Evolutionary conservation across 2,797 vertebrate species (phyloP).

Genomic region (Chelon auratus): DNA sequence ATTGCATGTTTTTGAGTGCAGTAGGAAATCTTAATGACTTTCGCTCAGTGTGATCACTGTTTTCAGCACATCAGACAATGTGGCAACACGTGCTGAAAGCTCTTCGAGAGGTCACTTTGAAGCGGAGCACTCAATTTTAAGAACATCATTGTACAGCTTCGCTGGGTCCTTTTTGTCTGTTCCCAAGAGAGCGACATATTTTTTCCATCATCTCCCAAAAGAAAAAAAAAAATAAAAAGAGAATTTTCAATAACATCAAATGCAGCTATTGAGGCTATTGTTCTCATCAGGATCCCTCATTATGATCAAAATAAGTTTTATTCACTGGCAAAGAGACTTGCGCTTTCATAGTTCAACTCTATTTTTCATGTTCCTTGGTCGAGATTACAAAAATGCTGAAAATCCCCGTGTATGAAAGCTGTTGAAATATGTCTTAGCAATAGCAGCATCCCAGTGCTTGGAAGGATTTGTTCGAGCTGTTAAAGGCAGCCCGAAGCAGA

Average conservation of each 20-base stretch:
- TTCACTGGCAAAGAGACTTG: neutral
- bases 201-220: constrained; percentile 38
- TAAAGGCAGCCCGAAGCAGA: constrained; percentile 41
- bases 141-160: constrained; percentile 23
- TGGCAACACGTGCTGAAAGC: constrained; percentile 32
- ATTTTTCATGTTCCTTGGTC: constrained; percentile 11
- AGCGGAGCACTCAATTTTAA: constrained; percentile 32
- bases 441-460: constrained; percentile 5
- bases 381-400: constrained; percentile 15
- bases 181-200: constrained; percentile 38
- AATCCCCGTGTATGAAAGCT: constrained; percentile 7
- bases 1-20: constrained; percentile 6
- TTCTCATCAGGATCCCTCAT: constrained; percentile 33
- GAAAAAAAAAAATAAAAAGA: constrained; percentile 17
- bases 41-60: constrained; percentile 29
- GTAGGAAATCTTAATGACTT: constrained; percentile 10
- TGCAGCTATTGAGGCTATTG: constrained; percentile 37
- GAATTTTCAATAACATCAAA: constrained; percentile 54
- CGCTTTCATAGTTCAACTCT: constrained; percentile 13
- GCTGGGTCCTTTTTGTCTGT: constrained; percentile 19
- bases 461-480: constrained; percentile 28
- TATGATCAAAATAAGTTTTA: constrained; percentile 29
- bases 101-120: constrained; percentile 18
- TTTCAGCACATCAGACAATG: constrained; percentile 45
- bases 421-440: constrained; percentile 25